A percentile compares a stretch with the other conserved stretches of the same genome.
These are phyloP conservation scores for Ptyas mucosa DNA, from an alignment of 2,113 vertebrate species.

Conservation along the genomic window DNA sequence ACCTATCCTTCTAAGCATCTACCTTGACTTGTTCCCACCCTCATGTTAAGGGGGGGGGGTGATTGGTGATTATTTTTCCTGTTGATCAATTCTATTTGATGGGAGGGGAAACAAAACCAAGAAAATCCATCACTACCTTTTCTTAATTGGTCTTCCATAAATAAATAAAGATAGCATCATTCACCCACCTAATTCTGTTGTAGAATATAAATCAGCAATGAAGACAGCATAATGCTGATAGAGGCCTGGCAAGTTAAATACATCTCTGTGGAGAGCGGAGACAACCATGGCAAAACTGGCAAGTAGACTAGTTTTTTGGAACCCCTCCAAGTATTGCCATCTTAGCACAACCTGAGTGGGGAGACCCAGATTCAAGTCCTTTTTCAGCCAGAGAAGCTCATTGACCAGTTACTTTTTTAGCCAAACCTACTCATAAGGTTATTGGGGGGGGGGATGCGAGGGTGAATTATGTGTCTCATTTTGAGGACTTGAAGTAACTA, in stretches of 20 bases:
- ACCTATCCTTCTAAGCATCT: not conserved
- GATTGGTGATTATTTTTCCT: not conserved
- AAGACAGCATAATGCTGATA: not conserved
- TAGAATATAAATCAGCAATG: not conserved
- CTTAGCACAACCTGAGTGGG: not conserved
- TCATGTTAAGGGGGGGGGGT: not conserved
- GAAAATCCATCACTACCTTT: not conserved
- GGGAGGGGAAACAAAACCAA: not conserved
- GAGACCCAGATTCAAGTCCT: not conserved
- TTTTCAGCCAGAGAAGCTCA: not conserved
- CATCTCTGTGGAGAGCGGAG: not conserved
- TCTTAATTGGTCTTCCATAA: not conserved
- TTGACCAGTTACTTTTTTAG: not conserved
- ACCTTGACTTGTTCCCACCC: not conserved
- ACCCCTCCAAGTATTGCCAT: not conserved
- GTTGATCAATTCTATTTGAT: not conserved
- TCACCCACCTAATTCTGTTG: not conserved
- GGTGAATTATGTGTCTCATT: not conserved
- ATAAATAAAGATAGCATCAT: not conserved
- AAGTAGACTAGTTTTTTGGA: not conserved
- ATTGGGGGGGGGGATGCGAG: too few species aligned
- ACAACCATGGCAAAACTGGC: not conserved
- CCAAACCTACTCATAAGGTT: not conserved
- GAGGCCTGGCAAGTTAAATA: not conserved
- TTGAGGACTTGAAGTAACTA: not conserved